Evolutionary conservation across 2,113 vertebrate species (phyloP).

Genomic region (Gorsachius goisagi): DNA sequence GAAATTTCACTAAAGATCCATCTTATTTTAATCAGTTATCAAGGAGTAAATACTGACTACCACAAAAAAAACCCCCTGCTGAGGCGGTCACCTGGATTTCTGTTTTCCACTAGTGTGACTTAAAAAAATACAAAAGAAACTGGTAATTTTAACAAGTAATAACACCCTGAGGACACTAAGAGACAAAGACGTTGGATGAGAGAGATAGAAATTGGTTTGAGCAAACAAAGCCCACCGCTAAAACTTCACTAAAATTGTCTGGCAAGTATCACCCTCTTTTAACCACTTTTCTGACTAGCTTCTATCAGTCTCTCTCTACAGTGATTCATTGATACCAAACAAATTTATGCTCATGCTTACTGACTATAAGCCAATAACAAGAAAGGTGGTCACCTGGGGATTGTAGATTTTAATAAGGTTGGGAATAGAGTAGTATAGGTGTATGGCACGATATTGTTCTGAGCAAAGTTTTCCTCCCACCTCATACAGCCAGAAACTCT

Average conservation of each 20-base stretch:
- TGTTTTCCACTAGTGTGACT: neutral
- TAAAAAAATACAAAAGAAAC: neutral
- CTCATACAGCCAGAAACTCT: neutral
- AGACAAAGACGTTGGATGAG: neutral
- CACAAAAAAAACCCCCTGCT: neutral
- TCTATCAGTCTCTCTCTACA: neutral
- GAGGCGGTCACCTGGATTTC: neutral
- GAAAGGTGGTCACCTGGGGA: neutral
- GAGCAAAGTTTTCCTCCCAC: neutral
- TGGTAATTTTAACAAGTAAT: neutral
- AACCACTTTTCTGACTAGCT: neutral
- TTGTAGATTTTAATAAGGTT: neutral
- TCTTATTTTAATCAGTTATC: neutral
- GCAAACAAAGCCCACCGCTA: neutral
- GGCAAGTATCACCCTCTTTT: neutral
- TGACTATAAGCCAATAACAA: neutral
- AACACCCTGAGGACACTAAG: neutral
- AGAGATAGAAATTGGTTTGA: neutral
- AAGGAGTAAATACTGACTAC: neutral
- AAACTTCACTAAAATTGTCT: neutral
- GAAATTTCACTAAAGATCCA: neutral
- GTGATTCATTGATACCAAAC: neutral
- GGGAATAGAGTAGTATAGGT: neutral
- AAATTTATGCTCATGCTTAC: neutral
- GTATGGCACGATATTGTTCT: neutral